Evolutionary conservation across 2,888 invertebrate genomes (phyloP).

Genomic region (Cynaeus angustus): DNA sequence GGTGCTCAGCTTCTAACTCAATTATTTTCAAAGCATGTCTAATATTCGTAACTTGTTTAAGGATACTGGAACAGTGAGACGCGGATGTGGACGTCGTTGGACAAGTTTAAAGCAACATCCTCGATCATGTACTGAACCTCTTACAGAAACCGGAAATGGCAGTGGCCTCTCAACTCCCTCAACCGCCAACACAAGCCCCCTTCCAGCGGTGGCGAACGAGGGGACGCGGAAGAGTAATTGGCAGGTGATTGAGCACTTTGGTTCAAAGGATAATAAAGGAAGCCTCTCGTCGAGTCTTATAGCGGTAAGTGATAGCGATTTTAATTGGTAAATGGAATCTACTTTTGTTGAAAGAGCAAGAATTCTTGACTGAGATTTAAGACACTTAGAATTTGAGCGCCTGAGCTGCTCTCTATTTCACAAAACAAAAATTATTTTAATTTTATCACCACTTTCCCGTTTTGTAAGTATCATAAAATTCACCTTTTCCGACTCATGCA

Average conservation of each 20-base stretch:
- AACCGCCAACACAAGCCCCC: constrained; percentile 64
- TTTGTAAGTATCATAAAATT: not conserved
- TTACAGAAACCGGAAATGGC: constrained; percentile 63
- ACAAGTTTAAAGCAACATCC: constrained; percentile 74
- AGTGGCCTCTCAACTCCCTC: constrained; percentile 62
- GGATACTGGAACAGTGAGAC: constrained; percentile 66
- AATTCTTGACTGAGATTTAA: not conserved
- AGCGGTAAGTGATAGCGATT: constrained; percentile 73
- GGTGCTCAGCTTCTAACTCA: no score
- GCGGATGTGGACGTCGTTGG: constrained; percentile 71
- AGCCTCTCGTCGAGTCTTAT: constrained; percentile 78
- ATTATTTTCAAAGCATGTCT: not conserved
- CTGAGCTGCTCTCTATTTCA: no score
- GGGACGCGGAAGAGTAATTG: constrained; percentile 88
- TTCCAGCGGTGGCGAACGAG: constrained; percentile 66
- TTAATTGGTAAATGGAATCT: not conserved
- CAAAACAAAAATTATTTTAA: no score
- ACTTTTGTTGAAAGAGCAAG: not conserved
- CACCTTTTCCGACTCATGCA: not conserved
- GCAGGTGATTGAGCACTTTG: constrained; percentile 93
- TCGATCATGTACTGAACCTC: constrained; percentile 63
- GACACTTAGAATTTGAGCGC: not conserved
- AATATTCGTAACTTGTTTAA: constrained; percentile 54
- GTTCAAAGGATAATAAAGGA: constrained; percentile 75
- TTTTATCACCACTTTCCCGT: no score